Conservation (phyloP, 37 sponge, comb jelly and placozoan genomes). For the Lycopodina hypogea region DNA sequence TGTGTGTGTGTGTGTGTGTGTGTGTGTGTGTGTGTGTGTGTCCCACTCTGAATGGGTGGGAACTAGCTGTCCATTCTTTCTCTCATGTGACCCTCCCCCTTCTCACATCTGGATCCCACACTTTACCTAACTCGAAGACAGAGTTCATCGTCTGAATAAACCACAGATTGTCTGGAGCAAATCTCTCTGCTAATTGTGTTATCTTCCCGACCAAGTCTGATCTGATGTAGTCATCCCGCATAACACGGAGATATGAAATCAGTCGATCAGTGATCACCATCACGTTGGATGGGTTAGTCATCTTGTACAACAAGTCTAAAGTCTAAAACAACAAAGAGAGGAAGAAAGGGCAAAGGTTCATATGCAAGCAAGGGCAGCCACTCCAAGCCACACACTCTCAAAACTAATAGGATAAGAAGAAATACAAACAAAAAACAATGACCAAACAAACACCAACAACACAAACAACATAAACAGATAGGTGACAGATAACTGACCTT, state of each 20-base stretch:
- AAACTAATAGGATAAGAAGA: too few relatives aligned
- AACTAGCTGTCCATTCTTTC: too few relatives aligned
- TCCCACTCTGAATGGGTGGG: too few relatives aligned
- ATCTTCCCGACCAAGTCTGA: slow-evolving; percentile 79
- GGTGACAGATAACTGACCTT: slow-evolving; percentile 49
- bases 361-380: too few relatives aligned
- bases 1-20: too few relatives aligned
- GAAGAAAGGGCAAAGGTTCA: background rate
- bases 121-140: slow-evolving; percentile 77
- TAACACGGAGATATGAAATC: slow-evolving; percentile 64
- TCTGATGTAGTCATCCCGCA: slow-evolving; percentile 72
- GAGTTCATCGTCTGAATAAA: slow-evolving; percentile 82
- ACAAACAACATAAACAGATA: background rate
- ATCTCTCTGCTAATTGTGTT: slow-evolving; percentile 85
- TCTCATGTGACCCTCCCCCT: too few relatives aligned
- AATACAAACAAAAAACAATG: too few relatives aligned
- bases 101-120: background rate
- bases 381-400: too few relatives aligned
- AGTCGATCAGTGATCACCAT: slow-evolving; percentile 71
- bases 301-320: slow-evolving; percentile 82
- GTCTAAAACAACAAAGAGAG: slow-evolving; percentile 47
- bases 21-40: too few relatives aligned
- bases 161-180: slow-evolving; percentile 85
- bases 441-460: too few relatives aligned
- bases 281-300: slow-evolving; percentile 90